phyloP scores from a whole-genome alignment of 1,140 invertebrate genomes.

The Galleria mellonella region DNA sequence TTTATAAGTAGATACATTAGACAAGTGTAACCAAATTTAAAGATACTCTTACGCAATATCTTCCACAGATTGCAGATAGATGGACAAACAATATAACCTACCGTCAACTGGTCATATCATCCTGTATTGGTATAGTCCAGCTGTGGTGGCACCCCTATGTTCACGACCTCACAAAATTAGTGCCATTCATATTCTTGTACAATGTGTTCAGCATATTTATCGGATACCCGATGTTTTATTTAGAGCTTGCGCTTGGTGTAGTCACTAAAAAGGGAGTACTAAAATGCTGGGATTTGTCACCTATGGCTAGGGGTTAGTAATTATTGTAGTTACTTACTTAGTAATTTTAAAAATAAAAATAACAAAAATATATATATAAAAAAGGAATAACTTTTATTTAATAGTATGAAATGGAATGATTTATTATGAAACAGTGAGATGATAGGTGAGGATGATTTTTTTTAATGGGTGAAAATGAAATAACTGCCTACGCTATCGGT shows the following conservation, averaged over 20 bases:
- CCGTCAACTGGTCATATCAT: slow-evolving; percentile 50
- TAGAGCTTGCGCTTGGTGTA: slow-evolving; percentile 52
- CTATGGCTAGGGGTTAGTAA: slow-evolving; percentile 44
- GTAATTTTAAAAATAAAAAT: too few relatives aligned
- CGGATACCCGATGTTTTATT: slow-evolving; percentile 49
- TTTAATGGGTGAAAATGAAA: too few relatives aligned
- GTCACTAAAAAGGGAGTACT: slow-evolving; percentile 52
- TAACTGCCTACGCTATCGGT: too few relatives aligned
- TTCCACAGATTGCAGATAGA: slow-evolving; percentile 33
- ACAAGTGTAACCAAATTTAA: too few relatives aligned
- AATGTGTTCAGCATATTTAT: slow-evolving; percentile 51
- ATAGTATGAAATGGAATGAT: too few relatives aligned
- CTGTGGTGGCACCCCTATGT: slow-evolving; percentile 64
- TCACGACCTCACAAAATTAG: slow-evolving; percentile 36
- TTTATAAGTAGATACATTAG: too few relatives aligned
- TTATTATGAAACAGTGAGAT: too few relatives aligned
- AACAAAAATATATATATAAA: too few relatives aligned
- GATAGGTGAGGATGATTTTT: too few relatives aligned
- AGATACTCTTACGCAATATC: too few relatives aligned
- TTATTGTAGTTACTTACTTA: too few relatives aligned
- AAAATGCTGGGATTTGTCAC: slow-evolving; percentile 57
- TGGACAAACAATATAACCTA: slow-evolving; percentile 65
- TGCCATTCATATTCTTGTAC: slow-evolving; percentile 53
- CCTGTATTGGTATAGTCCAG: slow-evolving; percentile 52
- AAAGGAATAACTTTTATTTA: too few relatives aligned